Percentiles rank a stretch among this genome's conserved stretches.
phyloP scores from a whole-genome alignment of 2,888 invertebrate species.

The Drosophila aldrichi region DNA sequence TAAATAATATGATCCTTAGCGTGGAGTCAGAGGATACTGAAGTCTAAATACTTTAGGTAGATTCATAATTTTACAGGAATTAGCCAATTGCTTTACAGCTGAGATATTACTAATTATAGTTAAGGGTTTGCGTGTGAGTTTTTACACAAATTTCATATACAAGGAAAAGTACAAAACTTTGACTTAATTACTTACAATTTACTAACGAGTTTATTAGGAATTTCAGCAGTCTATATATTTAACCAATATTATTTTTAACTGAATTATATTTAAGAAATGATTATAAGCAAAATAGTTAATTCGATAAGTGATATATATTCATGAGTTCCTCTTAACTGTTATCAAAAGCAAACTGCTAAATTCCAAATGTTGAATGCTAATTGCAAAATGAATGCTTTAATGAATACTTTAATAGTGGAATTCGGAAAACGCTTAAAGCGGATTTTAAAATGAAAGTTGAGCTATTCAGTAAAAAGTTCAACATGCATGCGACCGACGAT shows the following conservation, averaged over 20 bases:
- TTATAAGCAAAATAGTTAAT: no score
- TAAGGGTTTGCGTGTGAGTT: no score
- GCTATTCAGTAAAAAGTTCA: slow-evolving; percentile 1
- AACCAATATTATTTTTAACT: neutral
- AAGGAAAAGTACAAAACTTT: no score
- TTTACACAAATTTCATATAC: no score
- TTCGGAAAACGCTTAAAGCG: neutral
- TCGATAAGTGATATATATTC: no score
- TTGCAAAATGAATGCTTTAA: slow-evolving; percentile 22
- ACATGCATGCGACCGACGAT: neutral
- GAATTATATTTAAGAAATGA: neutral
- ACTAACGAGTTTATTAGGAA: no score
- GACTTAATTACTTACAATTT: no score
- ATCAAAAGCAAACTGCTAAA: neutral
- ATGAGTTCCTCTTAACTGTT: neutral
- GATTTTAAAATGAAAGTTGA: neutral
- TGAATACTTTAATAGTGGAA: no score
- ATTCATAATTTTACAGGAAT: no score
- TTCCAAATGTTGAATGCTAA: slow-evolving; percentile 17
- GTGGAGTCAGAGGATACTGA: neutral
- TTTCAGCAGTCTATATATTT: no score
- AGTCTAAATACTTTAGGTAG: slow-evolving; percentile 2
- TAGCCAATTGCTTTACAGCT: no score
- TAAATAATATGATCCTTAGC: neutral
- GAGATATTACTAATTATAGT: no score